Conservation (phyloP, 1,140 invertebrate genomes). For the Drosophila seguyi region DNA sequence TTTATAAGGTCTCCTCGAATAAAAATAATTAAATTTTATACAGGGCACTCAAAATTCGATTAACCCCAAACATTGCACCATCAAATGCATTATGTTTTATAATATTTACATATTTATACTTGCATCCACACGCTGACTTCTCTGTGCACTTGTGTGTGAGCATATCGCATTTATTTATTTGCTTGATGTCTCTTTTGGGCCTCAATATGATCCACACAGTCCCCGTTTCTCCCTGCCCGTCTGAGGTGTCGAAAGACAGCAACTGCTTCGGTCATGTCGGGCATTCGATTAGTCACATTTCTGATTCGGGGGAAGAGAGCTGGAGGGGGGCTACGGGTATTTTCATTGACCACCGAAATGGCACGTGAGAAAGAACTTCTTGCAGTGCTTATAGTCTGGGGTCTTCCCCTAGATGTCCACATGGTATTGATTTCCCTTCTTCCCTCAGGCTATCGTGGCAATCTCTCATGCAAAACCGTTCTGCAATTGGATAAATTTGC, state of each 20-base stretch:
- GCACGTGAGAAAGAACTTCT: slow-evolving; percentile 66
- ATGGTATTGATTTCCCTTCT: background rate
- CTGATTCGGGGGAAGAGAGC: slow-evolving; percentile 8
- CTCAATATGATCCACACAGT: slow-evolving; percentile 60
- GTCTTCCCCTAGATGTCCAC: slow-evolving; percentile 9
- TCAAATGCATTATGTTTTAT: slow-evolving; percentile 54
- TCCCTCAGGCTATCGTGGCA: slow-evolving; percentile 77
- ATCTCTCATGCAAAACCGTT: slow-evolving; percentile 83
- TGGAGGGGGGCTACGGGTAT: slow-evolving; percentile 1
- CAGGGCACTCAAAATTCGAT: slow-evolving; percentile 28
- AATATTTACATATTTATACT: slow-evolving; percentile 62
- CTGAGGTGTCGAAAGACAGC: slow-evolving; percentile 75
- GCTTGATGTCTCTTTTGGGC: slow-evolving; percentile 68
- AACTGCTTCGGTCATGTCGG: slow-evolving; percentile 47
- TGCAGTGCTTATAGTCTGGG: slow-evolving; percentile 5
- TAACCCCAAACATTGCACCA: slow-evolving; percentile 13
- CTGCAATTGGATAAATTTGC: slow-evolving; percentile 79
- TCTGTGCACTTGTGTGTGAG: slow-evolving; percentile 23
- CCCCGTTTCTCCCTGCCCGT: slow-evolving; percentile 11
- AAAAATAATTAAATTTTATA: background rate
- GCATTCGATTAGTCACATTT: slow-evolving; percentile 76
- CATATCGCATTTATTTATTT: slow-evolving; percentile 69
- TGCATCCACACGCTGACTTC: slow-evolving; percentile 37
- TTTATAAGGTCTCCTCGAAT: background rate
- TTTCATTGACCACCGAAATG: slow-evolving; percentile 63